Evolutionary conservation across 2,113 vertebrate genomes (phyloP).

Genomic region (Zootoca vivipara): DNA sequence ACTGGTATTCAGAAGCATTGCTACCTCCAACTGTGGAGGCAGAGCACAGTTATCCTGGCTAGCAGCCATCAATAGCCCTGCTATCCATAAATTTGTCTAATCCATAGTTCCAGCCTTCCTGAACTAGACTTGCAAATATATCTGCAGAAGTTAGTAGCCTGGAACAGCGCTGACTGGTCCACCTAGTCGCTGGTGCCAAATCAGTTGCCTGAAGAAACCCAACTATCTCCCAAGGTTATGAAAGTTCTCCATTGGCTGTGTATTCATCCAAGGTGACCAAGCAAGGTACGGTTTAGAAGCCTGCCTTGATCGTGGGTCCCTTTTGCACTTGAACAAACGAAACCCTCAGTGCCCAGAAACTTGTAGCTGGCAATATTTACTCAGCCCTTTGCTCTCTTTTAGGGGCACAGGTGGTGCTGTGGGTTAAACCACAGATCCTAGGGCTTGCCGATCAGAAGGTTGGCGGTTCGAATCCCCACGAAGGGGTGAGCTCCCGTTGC

Average conservation of each 20-base stretch:
- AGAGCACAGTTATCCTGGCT: no score
- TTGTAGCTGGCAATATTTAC: not conserved
- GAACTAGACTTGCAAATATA: not conserved
- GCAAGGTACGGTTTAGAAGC: not conserved
- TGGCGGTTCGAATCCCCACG: no score
- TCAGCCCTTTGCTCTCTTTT: not conserved
- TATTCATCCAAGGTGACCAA: not conserved
- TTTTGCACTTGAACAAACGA: no score
- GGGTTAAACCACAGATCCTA: no score
- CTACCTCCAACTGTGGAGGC: no score
- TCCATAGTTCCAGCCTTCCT: no score
- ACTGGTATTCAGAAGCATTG: no score
- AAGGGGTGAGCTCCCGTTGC: no score
- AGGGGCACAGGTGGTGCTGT: no score
- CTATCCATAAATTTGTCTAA: no score
- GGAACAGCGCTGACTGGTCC: not conserved
- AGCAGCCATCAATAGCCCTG: no score
- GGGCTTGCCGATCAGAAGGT: no score
- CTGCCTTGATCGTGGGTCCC: not conserved
- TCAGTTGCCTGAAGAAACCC: not conserved
- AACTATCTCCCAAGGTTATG: not conserved
- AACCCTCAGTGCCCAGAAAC: not conserved
- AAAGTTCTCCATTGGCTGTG: not conserved
- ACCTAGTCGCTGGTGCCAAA: not conserved
- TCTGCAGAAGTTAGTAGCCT: not conserved